Conservation (phyloP, 2,113 vertebrate genomes). For the Hippocampus guttulatus region DNA sequence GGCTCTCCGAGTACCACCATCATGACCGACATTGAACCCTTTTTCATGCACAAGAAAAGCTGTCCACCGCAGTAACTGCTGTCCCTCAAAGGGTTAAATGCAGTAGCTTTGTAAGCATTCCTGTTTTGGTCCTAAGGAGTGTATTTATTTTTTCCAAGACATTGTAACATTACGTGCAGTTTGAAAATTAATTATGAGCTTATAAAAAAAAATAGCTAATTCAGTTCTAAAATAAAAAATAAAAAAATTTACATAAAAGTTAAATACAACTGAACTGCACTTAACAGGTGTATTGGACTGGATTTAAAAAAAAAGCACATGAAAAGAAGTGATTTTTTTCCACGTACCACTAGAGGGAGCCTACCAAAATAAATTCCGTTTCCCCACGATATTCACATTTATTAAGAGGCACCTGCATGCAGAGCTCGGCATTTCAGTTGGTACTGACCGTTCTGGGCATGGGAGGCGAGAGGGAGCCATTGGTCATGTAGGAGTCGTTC, state of each 20-base stretch:
- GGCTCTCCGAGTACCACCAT: no score
- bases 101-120: no score
- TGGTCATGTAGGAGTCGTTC: slow-evolving; percentile 96
- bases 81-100: no score
- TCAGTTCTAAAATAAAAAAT: not conserved
- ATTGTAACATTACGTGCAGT: not conserved
- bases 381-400: not conserved
- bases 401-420: not conserved
- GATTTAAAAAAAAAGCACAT: not conserved
- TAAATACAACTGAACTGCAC: not conserved
- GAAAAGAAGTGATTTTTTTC: not conserved
- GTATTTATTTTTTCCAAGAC: not conserved
- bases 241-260: not conserved
- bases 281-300: not conserved
- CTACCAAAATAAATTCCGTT: not conserved
- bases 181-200: not conserved
- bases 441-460: slow-evolving; percentile 95
- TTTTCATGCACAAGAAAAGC: no score
- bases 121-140: no score
- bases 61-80: no score
- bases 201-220: not conserved
- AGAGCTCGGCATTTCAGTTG: not conserved
- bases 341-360: not conserved
- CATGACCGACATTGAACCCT: no score
- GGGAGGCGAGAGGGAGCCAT: slow-evolving; percentile 95